Base-by-base conservation (phyloP, 2,888 invertebrate species). In the Dynastes tityus region DNA sequence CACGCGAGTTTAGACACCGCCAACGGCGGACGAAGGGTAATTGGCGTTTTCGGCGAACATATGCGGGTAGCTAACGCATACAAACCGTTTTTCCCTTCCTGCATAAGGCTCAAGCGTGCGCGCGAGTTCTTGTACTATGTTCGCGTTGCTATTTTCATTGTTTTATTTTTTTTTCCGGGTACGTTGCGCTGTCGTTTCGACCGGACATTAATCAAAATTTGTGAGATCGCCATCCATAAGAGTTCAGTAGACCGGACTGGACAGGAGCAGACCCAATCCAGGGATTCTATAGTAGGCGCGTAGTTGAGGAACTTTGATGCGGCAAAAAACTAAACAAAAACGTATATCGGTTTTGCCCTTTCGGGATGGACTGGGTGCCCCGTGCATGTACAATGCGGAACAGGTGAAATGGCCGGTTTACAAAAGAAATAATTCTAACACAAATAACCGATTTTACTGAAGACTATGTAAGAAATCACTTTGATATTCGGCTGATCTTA, bases 201-300 rank as follows among this genome's bases (percentile, higher is more conserved):
- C 29, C 22, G 64, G 29, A 64, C 64, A 64, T 64, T 64, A 64
- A 64, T 64, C 64, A 64, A 64, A 64, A 64, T 64, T 64, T 37
- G 32, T n/a, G 55, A n/a, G 55, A 11, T n/a, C 45, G 11, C 11
- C 55, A 22, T 1, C 55, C 55, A 13, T n/a, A 55, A 55, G 29
- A 64, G 64, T 29, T 29, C 64, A 64, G 2, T 37, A 11, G 55
- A 55, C 55, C 55, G 55, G 11, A 45, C 45, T 2, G 45, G 45
- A 45, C 45, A 6, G 9, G 45, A 5, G 45, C 45, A 11, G 11
- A 37, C 37, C 37, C 4, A 37, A 37, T 37, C 2, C 8, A 11
- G 45, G 45, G 45, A 45, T 2, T 45, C 45, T 2, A 45, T 8
- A 11, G 8, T 45, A 45, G 16, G 13, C 29, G 29, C 1, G 64